Conservation (phyloP, 2,888 invertebrate genomes). For the Graphium colonna region DNA sequence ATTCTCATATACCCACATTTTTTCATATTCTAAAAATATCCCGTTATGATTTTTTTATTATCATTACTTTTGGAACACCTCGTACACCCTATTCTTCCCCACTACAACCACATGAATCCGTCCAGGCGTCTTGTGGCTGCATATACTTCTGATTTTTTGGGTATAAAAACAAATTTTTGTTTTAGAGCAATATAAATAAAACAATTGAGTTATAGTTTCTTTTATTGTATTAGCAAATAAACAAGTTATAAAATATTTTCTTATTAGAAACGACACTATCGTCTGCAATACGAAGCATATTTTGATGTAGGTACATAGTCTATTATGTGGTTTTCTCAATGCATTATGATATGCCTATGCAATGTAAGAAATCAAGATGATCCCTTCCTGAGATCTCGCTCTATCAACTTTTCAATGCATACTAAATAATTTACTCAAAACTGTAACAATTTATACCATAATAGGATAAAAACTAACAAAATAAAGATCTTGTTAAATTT, state of each 20-base stretch:
- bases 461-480: constrained; percentile 20
- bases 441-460: neutral
- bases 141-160: too few relatives aligned
- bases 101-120: too few relatives aligned
- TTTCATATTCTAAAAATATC: too few relatives aligned
- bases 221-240: constrained; percentile 83
- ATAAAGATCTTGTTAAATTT: too few relatives aligned
- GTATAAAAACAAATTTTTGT: neutral
- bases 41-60: too few relatives aligned
- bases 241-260: constrained; percentile 79
- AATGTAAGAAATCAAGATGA: constrained; percentile 21
- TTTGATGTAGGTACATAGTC: constrained; percentile 39
- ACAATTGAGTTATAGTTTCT: constrained; percentile 59
- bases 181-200: constrained; percentile 41
- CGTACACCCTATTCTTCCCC: too few relatives aligned
- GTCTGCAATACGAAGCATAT: constrained; percentile 58
- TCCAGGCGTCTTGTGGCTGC: too few relatives aligned
- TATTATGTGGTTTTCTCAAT: constrained; percentile 40
- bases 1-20: too few relatives aligned
- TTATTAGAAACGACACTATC: constrained; percentile 68
- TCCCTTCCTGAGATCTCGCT: neutral
- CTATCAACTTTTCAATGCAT: neutral
- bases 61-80: too few relatives aligned
- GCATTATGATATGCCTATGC: constrained; percentile 14
- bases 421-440: neutral